Evolutionary conservation across 2,797 vertebrate genomes (phyloP).

Genomic region (Morus bassanus): DNA sequence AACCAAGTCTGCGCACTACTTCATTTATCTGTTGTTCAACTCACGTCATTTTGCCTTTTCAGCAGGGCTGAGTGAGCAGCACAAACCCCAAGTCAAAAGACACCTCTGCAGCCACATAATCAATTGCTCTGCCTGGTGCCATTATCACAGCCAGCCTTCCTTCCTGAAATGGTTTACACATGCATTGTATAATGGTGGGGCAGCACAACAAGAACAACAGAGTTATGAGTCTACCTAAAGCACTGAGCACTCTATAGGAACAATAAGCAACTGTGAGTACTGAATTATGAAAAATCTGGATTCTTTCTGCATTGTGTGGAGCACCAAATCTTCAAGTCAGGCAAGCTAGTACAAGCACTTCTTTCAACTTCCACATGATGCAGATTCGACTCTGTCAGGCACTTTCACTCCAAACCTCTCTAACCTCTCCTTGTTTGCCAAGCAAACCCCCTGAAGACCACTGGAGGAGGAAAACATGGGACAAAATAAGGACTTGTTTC

Average conservation of each 20-base stretch:
- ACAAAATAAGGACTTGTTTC: neutral
- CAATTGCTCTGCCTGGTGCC: neutral
- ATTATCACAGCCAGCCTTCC: neutral
- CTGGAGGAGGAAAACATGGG: neutral
- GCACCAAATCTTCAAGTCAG: neutral
- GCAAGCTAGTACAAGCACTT: neutral
- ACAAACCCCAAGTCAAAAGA: neutral
- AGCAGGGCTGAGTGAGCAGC: neutral
- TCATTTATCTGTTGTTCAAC: neutral
- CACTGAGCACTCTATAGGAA: neutral
- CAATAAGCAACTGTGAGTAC: neutral
- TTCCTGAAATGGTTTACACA: neutral
- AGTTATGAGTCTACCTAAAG: neutral
- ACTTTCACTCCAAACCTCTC: neutral
- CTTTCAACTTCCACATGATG: neutral
- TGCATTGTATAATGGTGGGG: neutral
- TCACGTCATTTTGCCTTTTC: neutral
- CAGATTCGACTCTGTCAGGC: neutral
- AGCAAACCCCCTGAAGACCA: neutral
- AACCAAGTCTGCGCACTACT: neutral
- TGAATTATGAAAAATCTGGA: neutral
- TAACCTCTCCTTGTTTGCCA: neutral
- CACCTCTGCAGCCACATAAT: neutral
- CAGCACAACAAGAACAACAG: neutral
- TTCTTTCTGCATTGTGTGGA: neutral